Evolutionary conservation across 2,888 invertebrate genomes (phyloP).

Genomic region (Falcaria lacertinaria): DNA sequence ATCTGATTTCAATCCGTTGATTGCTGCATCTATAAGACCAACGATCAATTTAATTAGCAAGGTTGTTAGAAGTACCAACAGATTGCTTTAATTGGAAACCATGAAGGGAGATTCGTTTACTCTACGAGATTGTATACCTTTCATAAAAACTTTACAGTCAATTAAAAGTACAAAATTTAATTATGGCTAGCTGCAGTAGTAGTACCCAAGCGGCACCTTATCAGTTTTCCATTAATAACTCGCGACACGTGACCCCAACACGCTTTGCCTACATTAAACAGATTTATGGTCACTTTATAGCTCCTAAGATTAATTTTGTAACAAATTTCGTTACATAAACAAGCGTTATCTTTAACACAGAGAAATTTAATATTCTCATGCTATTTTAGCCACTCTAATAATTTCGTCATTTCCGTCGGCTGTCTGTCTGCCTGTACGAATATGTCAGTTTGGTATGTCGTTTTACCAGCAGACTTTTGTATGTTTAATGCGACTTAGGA

Average conservation of each 20-base stretch:
- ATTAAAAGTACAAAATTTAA: neutral
- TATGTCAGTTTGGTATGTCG: no score
- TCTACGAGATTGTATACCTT: no score
- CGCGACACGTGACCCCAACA: neutral
- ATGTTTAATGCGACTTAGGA: no score
- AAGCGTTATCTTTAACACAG: neutral
- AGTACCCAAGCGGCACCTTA: neutral
- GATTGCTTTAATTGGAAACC: neutral
- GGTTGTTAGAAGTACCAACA: neutral
- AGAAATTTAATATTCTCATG: neutral
- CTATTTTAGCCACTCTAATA: no score
- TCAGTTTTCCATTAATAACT: neutral
- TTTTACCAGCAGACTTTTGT: no score
- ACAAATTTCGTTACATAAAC: neutral
- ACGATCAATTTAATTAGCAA: neutral
- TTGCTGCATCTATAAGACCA: no score
- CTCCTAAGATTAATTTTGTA: neutral
- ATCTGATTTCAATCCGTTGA: no score
- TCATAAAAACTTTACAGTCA: neutral
- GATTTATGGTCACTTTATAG: neutral
- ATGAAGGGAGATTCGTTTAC: neutral
- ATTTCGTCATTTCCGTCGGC: no score
- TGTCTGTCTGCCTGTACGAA: no score
- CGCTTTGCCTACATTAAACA: neutral
- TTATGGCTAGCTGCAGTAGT: neutral